A percentile compares a stretch with the other conserved stretches of the same genome.
Evolutionary conservation across 2,797 vertebrate genomes (phyloP).

Genomic region (Phyllotis vaccarum): DNA sequence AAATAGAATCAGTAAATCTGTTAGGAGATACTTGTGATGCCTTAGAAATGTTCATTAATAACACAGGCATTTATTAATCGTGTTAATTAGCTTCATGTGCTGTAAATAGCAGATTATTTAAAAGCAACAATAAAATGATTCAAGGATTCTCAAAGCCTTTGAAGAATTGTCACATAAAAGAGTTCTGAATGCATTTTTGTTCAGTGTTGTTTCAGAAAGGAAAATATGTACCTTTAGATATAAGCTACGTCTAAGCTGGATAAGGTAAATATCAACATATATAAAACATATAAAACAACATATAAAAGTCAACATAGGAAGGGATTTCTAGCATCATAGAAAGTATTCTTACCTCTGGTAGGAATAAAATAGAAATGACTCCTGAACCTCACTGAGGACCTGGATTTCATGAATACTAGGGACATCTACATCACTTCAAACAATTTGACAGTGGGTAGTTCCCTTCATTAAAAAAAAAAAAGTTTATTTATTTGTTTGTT

Average conservation of each 20-base stretch:
- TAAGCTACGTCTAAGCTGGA: background rate
- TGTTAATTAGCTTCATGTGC: background rate
- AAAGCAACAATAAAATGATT: background rate
- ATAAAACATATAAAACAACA: too few species aligned
- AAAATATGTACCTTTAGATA: conserved; percentile 27
- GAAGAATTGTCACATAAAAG: background rate
- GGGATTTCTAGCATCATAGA: background rate
- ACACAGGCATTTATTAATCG: background rate
- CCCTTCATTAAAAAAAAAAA: background rate
- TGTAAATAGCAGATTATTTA: background rate
- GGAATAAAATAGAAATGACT: conserved; percentile 17
- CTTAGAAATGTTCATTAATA: conserved; percentile 50
- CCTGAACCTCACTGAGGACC: background rate
- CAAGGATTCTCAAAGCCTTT: background rate
- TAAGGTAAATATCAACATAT: background rate
- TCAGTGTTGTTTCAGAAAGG: background rate
- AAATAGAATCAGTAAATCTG: conserved; percentile 31
- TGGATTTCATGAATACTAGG: background rate
- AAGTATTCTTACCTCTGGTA: background rate
- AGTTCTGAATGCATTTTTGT: background rate
- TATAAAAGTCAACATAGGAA: background rate
- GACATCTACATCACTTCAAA: background rate
- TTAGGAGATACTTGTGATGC: background rate
- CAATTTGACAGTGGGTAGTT: background rate
- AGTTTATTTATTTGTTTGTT: background rate